These are phyloP conservation scores for Apaloderma vittatum DNA, from an alignment of 2,113 vertebrate species.

Conservation along the genomic window DNA sequence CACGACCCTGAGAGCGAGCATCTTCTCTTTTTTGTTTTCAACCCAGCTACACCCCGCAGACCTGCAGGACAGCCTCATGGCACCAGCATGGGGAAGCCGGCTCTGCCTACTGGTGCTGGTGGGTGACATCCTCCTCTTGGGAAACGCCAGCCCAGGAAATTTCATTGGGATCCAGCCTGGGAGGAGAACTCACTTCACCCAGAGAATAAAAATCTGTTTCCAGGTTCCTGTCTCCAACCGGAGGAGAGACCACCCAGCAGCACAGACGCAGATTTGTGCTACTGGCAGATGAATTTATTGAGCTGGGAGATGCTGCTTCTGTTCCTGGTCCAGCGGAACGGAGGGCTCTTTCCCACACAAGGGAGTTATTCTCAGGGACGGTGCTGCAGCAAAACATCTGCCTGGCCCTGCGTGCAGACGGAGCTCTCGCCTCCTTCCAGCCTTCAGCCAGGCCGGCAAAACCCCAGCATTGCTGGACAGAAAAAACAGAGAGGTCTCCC, in stretches of 20 bases:
- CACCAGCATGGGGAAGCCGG: background rate
- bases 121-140: background rate
- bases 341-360: conserved; percentile 47
- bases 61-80: rapidly evolving
- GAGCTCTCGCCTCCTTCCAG: background rate
- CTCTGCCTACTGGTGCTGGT: background rate
- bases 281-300: conserved; percentile 23
- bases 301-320: conserved; percentile 33
- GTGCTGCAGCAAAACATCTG: conserved; percentile 7
- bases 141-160: background rate
- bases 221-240: background rate
- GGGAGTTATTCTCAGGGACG: background rate
- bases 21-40: background rate
- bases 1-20: rapidly evolving
- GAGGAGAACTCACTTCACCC: background rate
- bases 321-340: background rate
- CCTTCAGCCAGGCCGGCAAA: background rate
- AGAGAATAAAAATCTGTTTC: background rate
- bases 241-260: conserved; percentile 53
- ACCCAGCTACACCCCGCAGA: background rate
- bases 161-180: background rate
- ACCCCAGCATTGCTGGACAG: background rate
- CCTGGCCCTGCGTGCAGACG: background rate
- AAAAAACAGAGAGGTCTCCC: background rate
- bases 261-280: background rate